These are phyloP conservation scores for Ochlodes sylvanus DNA, from an alignment of 2,888 invertebrate species.

Conservation along the genomic window DNA sequence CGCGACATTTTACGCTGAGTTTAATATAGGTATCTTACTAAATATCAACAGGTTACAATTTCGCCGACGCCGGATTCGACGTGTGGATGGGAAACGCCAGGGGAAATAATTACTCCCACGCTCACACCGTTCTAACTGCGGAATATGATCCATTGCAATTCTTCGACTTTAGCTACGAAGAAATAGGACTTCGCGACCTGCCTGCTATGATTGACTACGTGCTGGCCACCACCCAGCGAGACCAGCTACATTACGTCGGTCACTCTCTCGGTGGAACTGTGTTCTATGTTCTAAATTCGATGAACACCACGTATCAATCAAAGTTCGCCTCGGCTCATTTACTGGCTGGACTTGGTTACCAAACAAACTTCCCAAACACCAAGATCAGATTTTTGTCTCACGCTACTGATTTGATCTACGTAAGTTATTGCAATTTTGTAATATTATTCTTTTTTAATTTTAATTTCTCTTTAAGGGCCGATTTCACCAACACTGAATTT, in stretches of 20 bases:
- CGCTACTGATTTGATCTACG: conserved; percentile 58
- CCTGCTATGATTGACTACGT: conserved; percentile 69
- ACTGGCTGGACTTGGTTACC: conserved; percentile 68
- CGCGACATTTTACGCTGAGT: too few species aligned
- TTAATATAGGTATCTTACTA: too few species aligned
- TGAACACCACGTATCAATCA: conserved; percentile 62
- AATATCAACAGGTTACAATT: conserved; percentile 83
- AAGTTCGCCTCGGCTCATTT: conserved; percentile 67
- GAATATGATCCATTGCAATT: conserved; percentile 57
- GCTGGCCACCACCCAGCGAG: conserved; percentile 54
- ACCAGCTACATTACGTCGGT: conserved; percentile 69
- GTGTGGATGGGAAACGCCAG: conserved; percentile 94
- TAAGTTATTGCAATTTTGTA: conserved; percentile 51
- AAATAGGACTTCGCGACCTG: conserved; percentile 66
- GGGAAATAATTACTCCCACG: conserved; percentile 89
- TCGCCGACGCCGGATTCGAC: conserved; percentile 88
- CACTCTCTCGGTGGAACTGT: conserved; percentile 75
- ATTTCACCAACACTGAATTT: too few species aligned
- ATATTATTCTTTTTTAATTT: too few species aligned
- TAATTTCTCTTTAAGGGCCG: too few species aligned
- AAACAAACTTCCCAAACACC: conserved; percentile 56
- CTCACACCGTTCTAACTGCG: conserved; percentile 74
- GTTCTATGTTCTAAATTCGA: conserved; percentile 61
- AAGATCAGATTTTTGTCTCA: conserved; percentile 46
- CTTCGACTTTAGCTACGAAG: conserved; percentile 71